These are phyloP conservation scores for Misgurnus mizolepis DNA, from an alignment of 2,113 vertebrate genomes.

Conservation along the genomic window DNA sequence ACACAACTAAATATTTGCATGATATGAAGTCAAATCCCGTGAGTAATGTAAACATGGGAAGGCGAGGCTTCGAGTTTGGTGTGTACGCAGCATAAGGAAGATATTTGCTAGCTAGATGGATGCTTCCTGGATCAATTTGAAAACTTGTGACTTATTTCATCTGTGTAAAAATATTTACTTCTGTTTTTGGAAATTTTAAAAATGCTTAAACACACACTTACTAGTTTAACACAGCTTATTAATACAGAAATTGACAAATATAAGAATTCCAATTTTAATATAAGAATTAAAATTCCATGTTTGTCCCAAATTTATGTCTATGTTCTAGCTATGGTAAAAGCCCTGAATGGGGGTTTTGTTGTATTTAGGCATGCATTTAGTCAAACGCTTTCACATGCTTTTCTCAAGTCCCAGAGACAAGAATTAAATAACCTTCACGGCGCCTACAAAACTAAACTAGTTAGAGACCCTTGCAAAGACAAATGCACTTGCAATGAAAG, in stretches of 20 bases:
- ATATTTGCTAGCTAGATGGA: no score
- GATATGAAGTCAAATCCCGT: no score
- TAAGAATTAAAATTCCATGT: not conserved
- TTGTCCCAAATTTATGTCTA: not conserved
- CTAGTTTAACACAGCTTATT: not conserved
- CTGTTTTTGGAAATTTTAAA: not conserved
- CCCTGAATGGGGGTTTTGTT: slow-evolving; percentile 15
- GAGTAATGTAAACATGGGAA: no score
- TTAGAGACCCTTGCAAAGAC: no score
- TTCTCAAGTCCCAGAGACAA: no score
- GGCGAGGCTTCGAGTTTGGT: no score
- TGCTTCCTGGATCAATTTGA: not conserved
- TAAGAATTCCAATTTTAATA: not conserved
- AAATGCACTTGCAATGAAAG: no score
- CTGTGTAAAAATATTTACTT: no score
- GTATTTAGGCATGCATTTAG: not conserved
- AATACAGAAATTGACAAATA: not conserved
- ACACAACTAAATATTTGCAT: no score
- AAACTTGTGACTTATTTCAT: no score
- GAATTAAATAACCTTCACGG: not conserved
- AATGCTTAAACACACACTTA: not conserved
- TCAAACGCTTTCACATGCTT: not conserved
- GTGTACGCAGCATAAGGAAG: no score
- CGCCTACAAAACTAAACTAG: not conserved
- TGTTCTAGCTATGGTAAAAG: not conserved